Conservation (phyloP, 2,113 vertebrate species). For the Thunnus thynnus region DNA sequence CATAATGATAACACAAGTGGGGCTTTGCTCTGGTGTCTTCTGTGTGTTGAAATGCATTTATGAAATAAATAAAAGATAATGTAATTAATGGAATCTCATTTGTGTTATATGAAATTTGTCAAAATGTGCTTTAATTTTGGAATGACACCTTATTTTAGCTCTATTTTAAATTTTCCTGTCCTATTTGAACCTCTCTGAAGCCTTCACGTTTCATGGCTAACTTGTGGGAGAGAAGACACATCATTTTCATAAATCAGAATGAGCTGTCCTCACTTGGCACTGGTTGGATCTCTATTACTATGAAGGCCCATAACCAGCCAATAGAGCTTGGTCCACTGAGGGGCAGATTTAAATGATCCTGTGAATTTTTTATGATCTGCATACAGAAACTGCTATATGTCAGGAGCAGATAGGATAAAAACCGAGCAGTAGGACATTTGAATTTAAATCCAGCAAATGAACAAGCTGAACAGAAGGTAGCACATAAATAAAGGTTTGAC, state of each 20-base stretch:
- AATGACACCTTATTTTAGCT: slow-evolving; percentile 4
- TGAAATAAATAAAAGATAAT: no score
- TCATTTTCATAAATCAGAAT: slow-evolving; percentile 20
- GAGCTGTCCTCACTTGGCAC: slow-evolving; percentile 12
- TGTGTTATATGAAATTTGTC: no score
- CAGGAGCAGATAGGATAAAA: slow-evolving; percentile 4
- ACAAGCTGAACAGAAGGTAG: neutral
- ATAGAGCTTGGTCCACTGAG: slow-evolving; percentile 8
- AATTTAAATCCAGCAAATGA: slow-evolving; percentile 1
- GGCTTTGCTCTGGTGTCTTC: no score
- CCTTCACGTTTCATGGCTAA: neutral
- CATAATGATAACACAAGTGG: no score
- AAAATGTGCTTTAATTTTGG: neutral
- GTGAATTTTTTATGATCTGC: slow-evolving; percentile 20
- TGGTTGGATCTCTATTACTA: neutral
- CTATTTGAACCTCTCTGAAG: neutral
- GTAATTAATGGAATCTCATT: no score
- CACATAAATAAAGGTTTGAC: neutral
- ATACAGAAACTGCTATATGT: slow-evolving; percentile 11
- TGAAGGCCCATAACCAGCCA: neutral
- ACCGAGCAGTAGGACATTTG: neutral
- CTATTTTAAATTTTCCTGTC: neutral
- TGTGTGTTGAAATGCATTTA: no score
- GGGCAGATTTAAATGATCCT: slow-evolving; percentile 19
- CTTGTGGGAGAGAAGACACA: neutral